Evolutionary conservation across 2,113 vertebrate genomes (phyloP).

Genomic region (Willisornis vidua): DNA sequence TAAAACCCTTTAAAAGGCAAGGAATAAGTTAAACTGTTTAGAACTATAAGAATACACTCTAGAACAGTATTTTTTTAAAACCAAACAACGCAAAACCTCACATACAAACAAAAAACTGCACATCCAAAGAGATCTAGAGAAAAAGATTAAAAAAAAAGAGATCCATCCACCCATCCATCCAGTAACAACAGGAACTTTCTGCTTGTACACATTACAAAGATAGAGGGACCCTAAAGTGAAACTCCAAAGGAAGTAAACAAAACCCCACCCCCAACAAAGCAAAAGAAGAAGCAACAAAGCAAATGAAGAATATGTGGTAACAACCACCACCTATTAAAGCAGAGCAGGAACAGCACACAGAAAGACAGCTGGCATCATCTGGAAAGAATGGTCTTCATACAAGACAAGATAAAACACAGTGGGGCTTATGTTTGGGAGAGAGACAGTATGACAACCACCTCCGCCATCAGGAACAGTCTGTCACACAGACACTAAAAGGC

Average conservation of each 20-base stretch:
- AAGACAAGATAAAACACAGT: not conserved
- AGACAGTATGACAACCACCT: not conserved
- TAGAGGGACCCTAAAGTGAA: not conserved
- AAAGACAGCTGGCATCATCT: not conserved
- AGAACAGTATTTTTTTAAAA: not conserved
- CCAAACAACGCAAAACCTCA: not conserved
- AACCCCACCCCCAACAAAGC: not conserved
- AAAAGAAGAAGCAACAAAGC: not conserved
- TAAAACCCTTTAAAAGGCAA: not conserved
- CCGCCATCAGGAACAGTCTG: fast-evolving
- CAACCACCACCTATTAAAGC: not conserved
- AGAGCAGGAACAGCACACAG: not conserved
- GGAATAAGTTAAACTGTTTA: not conserved
- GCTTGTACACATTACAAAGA: not conserved
- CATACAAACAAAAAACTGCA: not conserved
- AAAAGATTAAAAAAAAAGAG: not conserved
- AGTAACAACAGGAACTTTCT: not conserved
- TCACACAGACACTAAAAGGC: not conserved
- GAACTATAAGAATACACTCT: not conserved
- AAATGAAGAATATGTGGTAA: not conserved
- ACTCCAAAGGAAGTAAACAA: not conserved
- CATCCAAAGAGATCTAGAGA: not conserved
- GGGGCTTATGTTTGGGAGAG: not conserved
- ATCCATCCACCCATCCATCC: too few relatives aligned
- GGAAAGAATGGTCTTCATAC: not conserved